These are phyloP conservation scores for Zaprionus davidi DNA, from an alignment of 1,140 invertebrate species.

Conservation along the genomic window DNA sequence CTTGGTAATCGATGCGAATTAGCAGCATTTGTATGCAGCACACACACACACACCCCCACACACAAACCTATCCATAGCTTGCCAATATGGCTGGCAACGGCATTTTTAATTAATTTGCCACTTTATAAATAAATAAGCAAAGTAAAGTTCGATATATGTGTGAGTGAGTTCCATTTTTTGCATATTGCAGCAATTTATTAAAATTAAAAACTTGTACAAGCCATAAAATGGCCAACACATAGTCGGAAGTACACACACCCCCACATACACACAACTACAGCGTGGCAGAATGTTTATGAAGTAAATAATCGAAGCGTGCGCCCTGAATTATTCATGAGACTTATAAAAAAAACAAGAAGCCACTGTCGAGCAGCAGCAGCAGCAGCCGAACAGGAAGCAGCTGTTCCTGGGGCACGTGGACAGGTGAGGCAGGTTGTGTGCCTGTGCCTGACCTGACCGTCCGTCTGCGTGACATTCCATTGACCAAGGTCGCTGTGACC, in stretches of 20 bases:
- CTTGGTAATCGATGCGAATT: conserved; percentile 64
- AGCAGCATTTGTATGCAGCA: conserved; percentile 10
- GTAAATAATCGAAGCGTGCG: conserved; percentile 81
- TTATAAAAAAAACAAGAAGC: conserved; percentile 61
- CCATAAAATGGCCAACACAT: conserved; percentile 30
- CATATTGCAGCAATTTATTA: conserved; percentile 63
- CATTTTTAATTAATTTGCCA: conserved; percentile 60
- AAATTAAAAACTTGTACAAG: conserved; percentile 70
- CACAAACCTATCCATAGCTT: conserved; percentile 14
- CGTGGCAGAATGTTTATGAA: conserved; percentile 69
- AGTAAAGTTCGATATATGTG: conserved; percentile 8
- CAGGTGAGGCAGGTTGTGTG: background rate
- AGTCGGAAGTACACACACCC: conserved; percentile 6
- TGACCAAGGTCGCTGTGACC: conserved; percentile 43
- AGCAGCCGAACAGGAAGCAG: conserved; percentile 35
- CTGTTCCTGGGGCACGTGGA: background rate
- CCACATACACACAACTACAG: conserved; percentile 3
- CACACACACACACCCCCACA: background rate
- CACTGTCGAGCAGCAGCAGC: conserved; percentile 28
- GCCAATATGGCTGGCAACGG: conserved; percentile 43
- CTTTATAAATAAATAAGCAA: conserved; percentile 20
- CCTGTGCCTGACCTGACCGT: conserved; percentile 18
- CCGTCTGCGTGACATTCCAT: conserved; percentile 65
- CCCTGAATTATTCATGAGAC: conserved; percentile 77
- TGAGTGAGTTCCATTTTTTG: conserved; percentile 12